These are phyloP conservation scores for Camelus dromedarius DNA, from an alignment of 2,113 vertebrate genomes.

Conservation along the genomic window DNA sequence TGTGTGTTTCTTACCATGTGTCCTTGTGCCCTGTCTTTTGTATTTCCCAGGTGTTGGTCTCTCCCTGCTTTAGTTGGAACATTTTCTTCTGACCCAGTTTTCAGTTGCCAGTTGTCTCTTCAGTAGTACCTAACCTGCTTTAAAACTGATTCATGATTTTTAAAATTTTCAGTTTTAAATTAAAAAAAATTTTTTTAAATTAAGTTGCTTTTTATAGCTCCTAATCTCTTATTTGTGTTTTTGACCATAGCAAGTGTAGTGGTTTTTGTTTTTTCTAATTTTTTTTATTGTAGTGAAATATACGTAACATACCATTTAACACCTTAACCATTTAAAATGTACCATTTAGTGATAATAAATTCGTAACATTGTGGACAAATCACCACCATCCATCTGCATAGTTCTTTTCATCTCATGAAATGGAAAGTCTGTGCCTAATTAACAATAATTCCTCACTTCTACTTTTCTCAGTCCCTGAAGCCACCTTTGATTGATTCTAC, in stretches of 20 bases:
- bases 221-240: slow-evolving; percentile 42
- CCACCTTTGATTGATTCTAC: background rate
- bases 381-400: background rate
- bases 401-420: background rate
- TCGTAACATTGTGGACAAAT: background rate
- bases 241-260: background rate
- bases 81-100: slow-evolving; percentile 54
- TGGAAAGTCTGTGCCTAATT: background rate
- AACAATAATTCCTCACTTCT: background rate
- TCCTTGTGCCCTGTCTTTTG: background rate
- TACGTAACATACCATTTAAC: background rate
- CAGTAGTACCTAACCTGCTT: background rate
- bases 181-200: background rate
- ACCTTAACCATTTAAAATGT: background rate
- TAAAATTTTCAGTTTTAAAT: slow-evolving; percentile 41
- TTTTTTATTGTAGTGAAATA: background rate
- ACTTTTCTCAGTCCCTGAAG: background rate
- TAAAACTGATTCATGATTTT: background rate
- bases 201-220: slow-evolving; percentile 31
- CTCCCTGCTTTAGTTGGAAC: slow-evolving; percentile 11
- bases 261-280: background rate
- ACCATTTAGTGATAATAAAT: background rate
- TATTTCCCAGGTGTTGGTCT: slow-evolving; percentile 38
- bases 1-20: background rate
- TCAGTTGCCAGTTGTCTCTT: background rate